phyloP scores from a whole-genome alignment of 2,797 vertebrate genomes.

The Mormyrops attenuatus region DNA sequence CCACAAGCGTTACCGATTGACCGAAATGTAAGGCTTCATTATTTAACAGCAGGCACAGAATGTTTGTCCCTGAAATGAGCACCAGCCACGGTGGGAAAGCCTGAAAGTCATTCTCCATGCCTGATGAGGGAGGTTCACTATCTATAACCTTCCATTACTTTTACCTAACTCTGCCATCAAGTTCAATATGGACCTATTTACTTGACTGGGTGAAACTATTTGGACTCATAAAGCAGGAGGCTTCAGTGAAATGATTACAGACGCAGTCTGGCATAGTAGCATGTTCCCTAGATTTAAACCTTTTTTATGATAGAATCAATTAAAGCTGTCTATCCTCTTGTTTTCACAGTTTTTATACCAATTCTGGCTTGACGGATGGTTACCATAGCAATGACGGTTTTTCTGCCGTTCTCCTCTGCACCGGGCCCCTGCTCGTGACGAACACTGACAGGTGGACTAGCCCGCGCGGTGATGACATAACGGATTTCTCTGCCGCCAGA shows the following conservation, averaged over 20 bases:
- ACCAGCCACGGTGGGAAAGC: not conserved
- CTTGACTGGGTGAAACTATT: not conserved
- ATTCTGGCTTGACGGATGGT: not conserved
- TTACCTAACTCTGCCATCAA: not conserved
- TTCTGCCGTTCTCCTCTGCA: not conserved
- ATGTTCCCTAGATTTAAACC: not conserved
- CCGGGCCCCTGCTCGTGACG: not conserved
- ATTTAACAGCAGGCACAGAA: not conserved
- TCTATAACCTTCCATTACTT: not conserved
- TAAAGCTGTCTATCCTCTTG: slow-evolving; percentile 17
- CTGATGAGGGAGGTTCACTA: not conserved
- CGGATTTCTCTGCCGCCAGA: not conserved
- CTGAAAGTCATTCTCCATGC: not conserved
- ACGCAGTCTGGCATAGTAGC: not conserved
- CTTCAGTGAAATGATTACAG: not conserved
- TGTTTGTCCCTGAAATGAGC: not conserved
- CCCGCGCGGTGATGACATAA: not conserved
- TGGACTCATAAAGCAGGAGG: not conserved
- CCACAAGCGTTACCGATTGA: not conserved
- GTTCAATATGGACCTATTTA: not conserved
- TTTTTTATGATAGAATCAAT: not conserved
- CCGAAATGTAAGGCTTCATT: not conserved
- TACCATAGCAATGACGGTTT: slow-evolving; percentile 15
- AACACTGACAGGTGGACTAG: not conserved
- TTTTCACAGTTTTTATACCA: slow-evolving; percentile 3